Evolutionary conservation across 2,113 vertebrate genomes (phyloP).

Genomic region (Hippocampus barbouri): DNA sequence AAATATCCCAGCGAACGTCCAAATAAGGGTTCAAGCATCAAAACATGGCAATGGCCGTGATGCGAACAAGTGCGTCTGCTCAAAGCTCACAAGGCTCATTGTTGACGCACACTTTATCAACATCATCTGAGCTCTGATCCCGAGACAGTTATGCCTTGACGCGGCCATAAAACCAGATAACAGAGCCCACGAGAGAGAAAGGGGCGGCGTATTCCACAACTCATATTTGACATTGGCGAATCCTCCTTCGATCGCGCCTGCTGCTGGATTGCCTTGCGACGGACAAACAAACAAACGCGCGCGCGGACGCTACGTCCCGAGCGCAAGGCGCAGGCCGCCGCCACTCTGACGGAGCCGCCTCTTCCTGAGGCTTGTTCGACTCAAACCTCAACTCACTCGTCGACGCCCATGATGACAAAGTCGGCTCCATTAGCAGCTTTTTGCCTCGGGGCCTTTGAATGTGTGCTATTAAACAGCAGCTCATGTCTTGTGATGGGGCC

Average conservation of each 20-base stretch:
- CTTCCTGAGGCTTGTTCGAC: slow-evolving; percentile 41
- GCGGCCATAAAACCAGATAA: slow-evolving; percentile 49
- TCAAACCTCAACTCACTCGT: slow-evolving; percentile 45
- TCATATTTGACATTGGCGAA: slow-evolving; percentile 26
- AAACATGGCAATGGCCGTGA: too few species aligned
- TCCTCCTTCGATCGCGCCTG: slow-evolving; percentile 28
- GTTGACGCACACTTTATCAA: slow-evolving; percentile 21
- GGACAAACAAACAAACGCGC: slow-evolving; percentile 51
- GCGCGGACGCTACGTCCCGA: slow-evolving; percentile 28
- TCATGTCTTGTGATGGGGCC: slow-evolving; percentile 39
- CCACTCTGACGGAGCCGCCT: slow-evolving; percentile 34
- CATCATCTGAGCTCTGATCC: slow-evolving; percentile 35
- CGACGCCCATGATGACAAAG: slow-evolving; percentile 59
- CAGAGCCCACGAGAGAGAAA: slow-evolving; percentile 37
- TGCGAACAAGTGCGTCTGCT: too few species aligned
- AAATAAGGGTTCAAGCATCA: too few species aligned
- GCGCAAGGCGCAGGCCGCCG: slow-evolving; percentile 33
- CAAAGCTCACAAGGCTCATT: slow-evolving; percentile 8
- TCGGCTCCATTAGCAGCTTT: slow-evolving; percentile 51
- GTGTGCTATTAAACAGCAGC: slow-evolving; percentile 42
- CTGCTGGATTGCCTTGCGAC: slow-evolving; percentile 56
- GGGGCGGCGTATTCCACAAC: slow-evolving; percentile 14
- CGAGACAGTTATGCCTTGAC: slow-evolving; percentile 32
- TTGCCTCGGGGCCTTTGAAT: slow-evolving; percentile 39
- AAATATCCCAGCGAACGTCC: too few species aligned